phyloP scores from a whole-genome alignment of 2,113 vertebrate genomes.

The Colossoma macropomum region DNA sequence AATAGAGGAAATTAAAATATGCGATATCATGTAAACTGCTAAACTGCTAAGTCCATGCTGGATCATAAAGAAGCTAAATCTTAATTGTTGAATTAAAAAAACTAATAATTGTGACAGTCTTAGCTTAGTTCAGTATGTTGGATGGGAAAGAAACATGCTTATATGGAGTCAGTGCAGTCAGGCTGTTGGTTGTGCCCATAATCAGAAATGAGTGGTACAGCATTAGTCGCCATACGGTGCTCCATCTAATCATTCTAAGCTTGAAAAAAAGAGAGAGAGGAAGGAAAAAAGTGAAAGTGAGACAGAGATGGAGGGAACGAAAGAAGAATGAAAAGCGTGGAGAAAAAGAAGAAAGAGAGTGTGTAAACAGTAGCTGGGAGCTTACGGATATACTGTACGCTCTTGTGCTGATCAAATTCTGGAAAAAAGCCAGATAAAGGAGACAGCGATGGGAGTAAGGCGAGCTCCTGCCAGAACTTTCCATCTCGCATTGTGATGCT shows the following conservation, averaged over 20 bases:
- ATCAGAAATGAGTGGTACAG: not conserved
- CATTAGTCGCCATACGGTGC: not conserved
- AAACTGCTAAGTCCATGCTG: not conserved
- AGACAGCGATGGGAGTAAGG: conserved; percentile 36
- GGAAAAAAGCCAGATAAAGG: conserved; percentile 25
- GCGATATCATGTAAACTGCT: too few species aligned
- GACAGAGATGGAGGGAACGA: not conserved
- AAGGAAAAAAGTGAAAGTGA: not conserved
- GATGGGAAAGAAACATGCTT: not conserved
- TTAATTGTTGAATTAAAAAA: not conserved
- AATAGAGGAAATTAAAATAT: too few species aligned
- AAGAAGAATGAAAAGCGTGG: not conserved
- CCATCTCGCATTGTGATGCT: conserved; percentile 49
- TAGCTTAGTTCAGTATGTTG: not conserved
- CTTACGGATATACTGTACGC: not conserved
- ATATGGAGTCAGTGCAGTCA: not conserved
- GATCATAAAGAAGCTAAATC: not conserved
- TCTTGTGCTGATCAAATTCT: conserved; percentile 22
- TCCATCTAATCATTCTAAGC: not conserved
- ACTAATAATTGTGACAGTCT: not conserved
- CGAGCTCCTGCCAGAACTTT: conserved; percentile 51
- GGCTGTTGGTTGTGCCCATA: not conserved
- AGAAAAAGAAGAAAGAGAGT: too few species aligned
- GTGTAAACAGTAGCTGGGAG: not conserved
- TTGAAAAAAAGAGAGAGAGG: not conserved